Conservation (phyloP, 2,888 invertebrate species). For the Andricus curvator region DNA sequence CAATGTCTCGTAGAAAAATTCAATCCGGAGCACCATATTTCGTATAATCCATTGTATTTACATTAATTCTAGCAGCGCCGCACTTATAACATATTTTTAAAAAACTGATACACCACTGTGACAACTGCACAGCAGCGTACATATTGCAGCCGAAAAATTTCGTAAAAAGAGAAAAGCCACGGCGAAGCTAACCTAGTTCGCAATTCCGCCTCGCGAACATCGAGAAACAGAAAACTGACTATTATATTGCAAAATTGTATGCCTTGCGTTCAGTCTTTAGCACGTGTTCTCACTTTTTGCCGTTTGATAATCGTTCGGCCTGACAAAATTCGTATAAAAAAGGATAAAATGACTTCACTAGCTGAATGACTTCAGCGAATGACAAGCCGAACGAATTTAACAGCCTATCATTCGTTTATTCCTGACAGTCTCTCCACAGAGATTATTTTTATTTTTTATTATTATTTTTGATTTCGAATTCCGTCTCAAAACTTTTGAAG, state of each 20-base stretch:
- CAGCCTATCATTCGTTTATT: not conserved
- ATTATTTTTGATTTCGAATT: slow-evolving; percentile 18
- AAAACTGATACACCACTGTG: not conserved
- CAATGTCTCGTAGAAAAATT: slow-evolving; percentile 65
- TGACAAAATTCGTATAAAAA: slow-evolving; percentile 8
- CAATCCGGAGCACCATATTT: slow-evolving; percentile 71
- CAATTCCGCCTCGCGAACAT: slow-evolving; percentile 62
- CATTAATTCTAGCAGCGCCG: slow-evolving; percentile 55
- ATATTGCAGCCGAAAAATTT: not conserved
- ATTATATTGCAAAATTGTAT: slow-evolving; percentile 75
- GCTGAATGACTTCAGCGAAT: not conserved
- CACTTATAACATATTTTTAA: slow-evolving; percentile 3
- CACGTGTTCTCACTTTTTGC: slow-evolving; percentile 45
- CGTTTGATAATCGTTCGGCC: slow-evolving; percentile 8
- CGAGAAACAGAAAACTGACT: slow-evolving; percentile 76
- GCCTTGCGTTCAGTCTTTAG: slow-evolving; percentile 71
- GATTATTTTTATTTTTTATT: not conserved
- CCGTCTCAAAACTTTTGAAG: slow-evolving; percentile 69
- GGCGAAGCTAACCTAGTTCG: slow-evolving; percentile 50
- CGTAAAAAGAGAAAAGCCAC: slow-evolving; percentile 3
- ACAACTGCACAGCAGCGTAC: not conserved
- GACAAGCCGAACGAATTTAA: not conserved
- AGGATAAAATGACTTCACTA: not conserved
- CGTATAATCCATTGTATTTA: slow-evolving; percentile 63
- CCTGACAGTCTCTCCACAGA: slow-evolving; percentile 34